Conservation (phyloP, 1,140 invertebrate genomes). For the Berghia stephanieae region DNA sequence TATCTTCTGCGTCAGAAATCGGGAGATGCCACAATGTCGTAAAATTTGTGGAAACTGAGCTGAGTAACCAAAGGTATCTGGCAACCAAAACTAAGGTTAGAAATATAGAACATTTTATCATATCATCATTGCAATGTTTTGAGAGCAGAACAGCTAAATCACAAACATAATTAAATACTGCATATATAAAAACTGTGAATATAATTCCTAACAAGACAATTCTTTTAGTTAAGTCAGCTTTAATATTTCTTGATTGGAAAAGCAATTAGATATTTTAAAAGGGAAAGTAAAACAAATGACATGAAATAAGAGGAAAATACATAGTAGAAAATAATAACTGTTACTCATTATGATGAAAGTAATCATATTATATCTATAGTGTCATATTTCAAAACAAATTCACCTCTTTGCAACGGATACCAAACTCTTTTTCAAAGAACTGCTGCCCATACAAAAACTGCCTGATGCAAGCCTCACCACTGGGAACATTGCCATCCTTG, state of each 20-base stretch:
- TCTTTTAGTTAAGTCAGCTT: no score
- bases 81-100: conserved; percentile 71
- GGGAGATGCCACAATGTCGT: conserved; percentile 65
- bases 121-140: neutral
- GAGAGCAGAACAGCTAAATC: no score
- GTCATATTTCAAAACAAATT: neutral
- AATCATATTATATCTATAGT: neutral
- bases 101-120: conserved; percentile 20
- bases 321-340: neutral
- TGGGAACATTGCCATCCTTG: conserved; percentile 70
- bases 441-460: conserved; percentile 72
- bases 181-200: no score
- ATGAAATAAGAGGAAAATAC: neutral
- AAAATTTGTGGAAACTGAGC: conserved; percentile 72
- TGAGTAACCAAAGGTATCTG: conserved; percentile 73
- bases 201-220: no score
- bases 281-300: neutral
- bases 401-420: conserved; percentile 61
- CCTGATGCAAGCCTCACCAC: conserved; percentile 71
- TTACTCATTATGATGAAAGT: neutral
- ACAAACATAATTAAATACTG: no score
- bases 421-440: conserved; percentile 71
- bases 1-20: conserved; percentile 72
- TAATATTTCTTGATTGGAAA: no score
- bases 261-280: neutral